Evolutionary conservation across 1,140 invertebrate species (phyloP), one percentile per base, ranked within the genome.

Genomic region (Lepidurus apus): DNA sequence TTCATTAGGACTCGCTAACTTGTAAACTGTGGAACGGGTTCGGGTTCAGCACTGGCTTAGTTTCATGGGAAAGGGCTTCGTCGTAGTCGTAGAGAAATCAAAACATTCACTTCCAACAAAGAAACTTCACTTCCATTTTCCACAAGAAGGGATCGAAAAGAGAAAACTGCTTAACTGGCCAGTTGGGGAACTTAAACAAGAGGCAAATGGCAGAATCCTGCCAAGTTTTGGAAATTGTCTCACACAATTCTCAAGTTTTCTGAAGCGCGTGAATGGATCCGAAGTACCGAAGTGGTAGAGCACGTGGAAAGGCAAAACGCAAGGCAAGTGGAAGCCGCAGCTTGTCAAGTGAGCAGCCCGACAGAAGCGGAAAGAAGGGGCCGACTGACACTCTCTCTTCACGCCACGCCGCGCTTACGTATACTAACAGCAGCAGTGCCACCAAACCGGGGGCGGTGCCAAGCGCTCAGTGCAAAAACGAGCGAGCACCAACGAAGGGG

Each of bases 361-460:
- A 65, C 53, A 65, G 53, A 65, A 65, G 53, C 53, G 53, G 53
- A 65, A 65, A 65, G 53, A 65, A 65, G 53, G 53, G 53, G 53
- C 53, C 53, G 53, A 65, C 53, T 65, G 53, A 65, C 53, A 65
- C 53, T 65, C 53, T 65, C 21, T 65, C 53, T 65, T 65, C 53
- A 65, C n/a, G 53, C 53, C 53, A 65, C 53, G n/a, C 53, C 53
- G 53, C 53, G 53, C 53, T 65, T 65, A 65, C 53, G 53, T 65
- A 34, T 34, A 65, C 53, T 65, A 65, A 65, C 53, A 21, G 53
- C 53, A 65, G 21, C 53, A 21, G 53, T 65, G 53, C 17, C 53
- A 65, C 53, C 53, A 65, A 65, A 65, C 53, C 17, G n/a, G 53
- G 53, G 53, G 53, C 53, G 53, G 53, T n/a, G 17, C 17, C 53